A percentile compares a stretch with the other conserved stretches of the same genome.
Evolutionary conservation across 2,113 vertebrate genomes (phyloP).

Genomic region (Crypturellus undulatus): DNA sequence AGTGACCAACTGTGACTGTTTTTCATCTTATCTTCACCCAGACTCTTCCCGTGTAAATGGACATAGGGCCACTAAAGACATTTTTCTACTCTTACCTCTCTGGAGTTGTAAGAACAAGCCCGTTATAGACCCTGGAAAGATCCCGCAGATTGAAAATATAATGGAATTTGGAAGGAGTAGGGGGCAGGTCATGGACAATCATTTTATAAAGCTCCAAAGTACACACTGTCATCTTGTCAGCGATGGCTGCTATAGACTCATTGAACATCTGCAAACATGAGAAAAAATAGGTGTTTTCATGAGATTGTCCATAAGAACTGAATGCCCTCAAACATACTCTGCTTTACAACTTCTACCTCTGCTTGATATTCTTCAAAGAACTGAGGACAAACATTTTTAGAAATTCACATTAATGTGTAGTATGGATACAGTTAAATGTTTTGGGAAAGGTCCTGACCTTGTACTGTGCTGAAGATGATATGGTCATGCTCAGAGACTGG

Average conservation of each 20-base stretch:
- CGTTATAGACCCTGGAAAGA: conserved; percentile 90
- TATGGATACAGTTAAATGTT: neutral
- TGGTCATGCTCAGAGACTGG: neutral
- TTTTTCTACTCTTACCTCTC: conserved; percentile 81
- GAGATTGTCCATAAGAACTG: neutral
- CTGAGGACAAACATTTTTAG: neutral
- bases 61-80: neutral
- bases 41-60: neutral
- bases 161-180: conserved; percentile 97
- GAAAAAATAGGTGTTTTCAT: neutral
- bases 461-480: neutral
- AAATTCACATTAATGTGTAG: neutral
- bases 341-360: neutral
- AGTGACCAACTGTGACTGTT: neutral
- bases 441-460: neutral
- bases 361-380: neutral
- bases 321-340: neutral
- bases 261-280: conserved; percentile 82
- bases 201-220: conserved; percentile 89
- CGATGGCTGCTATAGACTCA: conserved; percentile 79
- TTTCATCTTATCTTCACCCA: neutral
- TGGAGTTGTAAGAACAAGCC: conserved; percentile 86
- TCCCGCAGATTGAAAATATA: conserved; percentile 98
- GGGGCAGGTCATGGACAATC: conserved; percentile 89
- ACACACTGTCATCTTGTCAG: conserved; percentile 86